A percentile compares a stretch with the other conserved stretches of the same genome.
Conservation (phyloP, 2,113 vertebrate genomes). For the western clawed frog (Xenopus tropicalis) region UCB_Xtro_10.0 CM004449.2:117887501-117888000, state of each 20-base stretch:
- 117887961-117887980: slow-evolving; percentile 7
- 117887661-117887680: too few relatives aligned
- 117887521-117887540: slow-evolving; percentile 63
- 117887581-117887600: slow-evolving; percentile 67
- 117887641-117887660: too few relatives aligned
- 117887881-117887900: slow-evolving; percentile 42
- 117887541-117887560: slow-evolving; percentile 33
- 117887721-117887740: too few relatives aligned
- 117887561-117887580: slow-evolving; percentile 52
- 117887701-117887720: too few relatives aligned
- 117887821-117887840: slow-evolving; percentile 66
- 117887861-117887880: slow-evolving; percentile 64
- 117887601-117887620: slow-evolving; percentile 60
- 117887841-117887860: slow-evolving; percentile 68
- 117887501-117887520: slow-evolving; percentile 75
- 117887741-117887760: too few relatives aligned
- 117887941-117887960: slow-evolving; percentile 33
- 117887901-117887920: not conserved
- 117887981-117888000: too few relatives aligned
- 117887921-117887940: slow-evolving; percentile 24
- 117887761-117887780: too few relatives aligned
- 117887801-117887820: slow-evolving; percentile 55
- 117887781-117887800: too few relatives aligned
- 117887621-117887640: not conserved
- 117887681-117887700: too few relatives aligned